Evolutionary conservation across 92 coral and sea anemone species (phyloP), one percentile per base, ranked within the genome.

Genomic region (Zoanthus solanderi): DNA sequence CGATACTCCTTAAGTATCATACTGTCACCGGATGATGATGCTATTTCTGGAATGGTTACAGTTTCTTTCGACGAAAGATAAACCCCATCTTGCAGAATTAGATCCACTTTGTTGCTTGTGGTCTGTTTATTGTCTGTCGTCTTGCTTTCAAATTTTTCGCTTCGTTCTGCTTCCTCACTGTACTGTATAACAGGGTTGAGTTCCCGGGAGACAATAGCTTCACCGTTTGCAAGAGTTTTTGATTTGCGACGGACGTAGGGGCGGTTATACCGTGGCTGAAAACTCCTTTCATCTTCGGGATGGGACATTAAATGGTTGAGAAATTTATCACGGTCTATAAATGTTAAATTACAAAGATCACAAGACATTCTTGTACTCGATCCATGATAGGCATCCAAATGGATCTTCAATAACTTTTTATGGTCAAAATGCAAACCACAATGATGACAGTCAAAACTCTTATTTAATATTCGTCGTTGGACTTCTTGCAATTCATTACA

Each of bases 311-410:
- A 72, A 83, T 95, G 98, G 72, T 93, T 90, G 15, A 95, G 91
- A 76, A 95, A 95, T 71, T 91, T 89, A 42, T 90, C 91, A 54
- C 95, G 94, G 80, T 92, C 91, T 15, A 78, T 66, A 61, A 95
- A 95, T n/a, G 89, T 89, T 76, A 89, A 84, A 78, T 87, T 83
- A 58, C 98, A 95, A 46, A 90, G 94, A 34, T 93, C 90, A 78
- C 98, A 95, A 85, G 90, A 88, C 78, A 94, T 93, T 13, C 82
- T 89, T 63, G 92, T 94, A 14, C 85, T 78, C 30, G 93, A 80
- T 53, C 98, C 98, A 69, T 95, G 98, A 74, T 95, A 95, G 83
- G 96, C 92, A 68, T 95, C 98, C 79, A 95, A 77, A 76, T 95
- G 98, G 74, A 95, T 95, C 87, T 95, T 95, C 71, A 91, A 91